Evolutionary conservation across 2,888 invertebrate genomes (phyloP).

Genomic region (Drosophila ezoana): DNA sequence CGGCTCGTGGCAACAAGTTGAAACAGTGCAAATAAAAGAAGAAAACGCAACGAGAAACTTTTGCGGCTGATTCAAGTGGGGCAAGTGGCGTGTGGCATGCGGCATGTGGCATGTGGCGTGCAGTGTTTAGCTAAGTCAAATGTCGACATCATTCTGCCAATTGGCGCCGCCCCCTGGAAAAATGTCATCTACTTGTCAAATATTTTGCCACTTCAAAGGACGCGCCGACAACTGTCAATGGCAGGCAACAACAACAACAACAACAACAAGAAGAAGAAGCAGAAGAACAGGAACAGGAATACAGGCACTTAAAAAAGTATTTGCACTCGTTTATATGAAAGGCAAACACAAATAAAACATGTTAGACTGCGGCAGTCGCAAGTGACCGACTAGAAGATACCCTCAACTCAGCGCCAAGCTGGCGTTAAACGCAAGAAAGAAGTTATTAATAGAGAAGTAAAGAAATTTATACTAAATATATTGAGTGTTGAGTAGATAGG

Average conservation of each 20-base stretch:
- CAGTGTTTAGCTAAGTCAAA: constrained; percentile 44
- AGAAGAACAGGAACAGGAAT: constrained; percentile 18
- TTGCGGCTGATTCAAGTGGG: constrained; percentile 7
- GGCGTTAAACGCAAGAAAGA: too few species aligned
- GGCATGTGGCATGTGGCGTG: background rate
- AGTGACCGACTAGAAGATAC: background rate
- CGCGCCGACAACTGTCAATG: constrained; percentile 61
- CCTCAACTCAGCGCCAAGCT: too few species aligned
- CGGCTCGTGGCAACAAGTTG: constrained; percentile 12
- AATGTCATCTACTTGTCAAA: constrained; percentile 76
- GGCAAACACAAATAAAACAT: constrained; percentile 54
- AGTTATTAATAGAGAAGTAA: too few species aligned
- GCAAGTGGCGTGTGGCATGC: background rate
- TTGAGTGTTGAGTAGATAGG: too few species aligned
- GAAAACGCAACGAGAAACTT: background rate
- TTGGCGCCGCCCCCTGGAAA: constrained; percentile 19
- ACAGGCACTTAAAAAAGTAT: constrained; percentile 76
- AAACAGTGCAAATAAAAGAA: background rate
- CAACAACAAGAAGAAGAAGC: constrained; percentile 6
- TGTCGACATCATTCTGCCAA: constrained; percentile 47
- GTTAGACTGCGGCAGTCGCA: background rate
- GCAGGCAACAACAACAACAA: constrained; percentile 24
- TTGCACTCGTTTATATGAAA: constrained; percentile 73
- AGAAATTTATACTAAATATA: too few species aligned
- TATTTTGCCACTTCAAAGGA: constrained; percentile 77